Evolutionary conservation across 2,888 invertebrate genomes (phyloP).

Genomic region (Caenorhabditis doughertyi): DNA sequence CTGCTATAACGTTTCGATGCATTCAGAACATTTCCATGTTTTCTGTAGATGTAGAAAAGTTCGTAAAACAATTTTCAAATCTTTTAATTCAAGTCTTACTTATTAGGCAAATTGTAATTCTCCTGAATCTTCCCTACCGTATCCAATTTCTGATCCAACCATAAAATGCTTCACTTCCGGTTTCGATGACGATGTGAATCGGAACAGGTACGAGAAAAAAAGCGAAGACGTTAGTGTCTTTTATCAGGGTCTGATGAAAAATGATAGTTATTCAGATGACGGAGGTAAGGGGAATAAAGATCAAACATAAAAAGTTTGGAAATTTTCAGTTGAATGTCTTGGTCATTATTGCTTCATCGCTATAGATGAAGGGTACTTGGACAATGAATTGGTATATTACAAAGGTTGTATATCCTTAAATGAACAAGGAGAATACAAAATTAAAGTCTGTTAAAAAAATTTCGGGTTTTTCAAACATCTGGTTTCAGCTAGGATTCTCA

Average conservation of each 20-base stretch:
- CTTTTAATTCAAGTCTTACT: neutral
- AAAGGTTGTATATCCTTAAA: conserved; percentile 50
- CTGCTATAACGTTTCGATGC: conserved; percentile 43
- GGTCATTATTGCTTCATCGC: conserved; percentile 45
- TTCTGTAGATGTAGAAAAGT: conserved; percentile 39
- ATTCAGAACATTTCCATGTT: conserved; percentile 9
- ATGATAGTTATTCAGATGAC: conserved; percentile 38
- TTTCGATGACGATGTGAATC: neutral
- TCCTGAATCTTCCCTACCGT: conserved; percentile 31
- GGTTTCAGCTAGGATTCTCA: too few species aligned
- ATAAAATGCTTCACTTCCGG: conserved; percentile 17
- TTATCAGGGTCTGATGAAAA: neutral
- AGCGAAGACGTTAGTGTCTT: neutral
- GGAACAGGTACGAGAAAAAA: neutral
- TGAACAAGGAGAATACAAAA: conserved; percentile 31
- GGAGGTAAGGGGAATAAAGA: neutral
- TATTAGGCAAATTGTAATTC: conserved; percentile 36
- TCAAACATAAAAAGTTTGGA: too few species aligned
- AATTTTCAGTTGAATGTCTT: conserved; percentile 25
- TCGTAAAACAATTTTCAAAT: neutral
- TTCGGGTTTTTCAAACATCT: too few species aligned
- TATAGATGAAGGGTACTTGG: neutral
- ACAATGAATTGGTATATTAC: neutral
- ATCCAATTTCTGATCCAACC: conserved; percentile 20
- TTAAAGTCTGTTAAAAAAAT: too few species aligned